Evolutionary conservation across 2,888 invertebrate species (phyloP), one percentile per base, ranked within the genome.

Genomic region (Rhamphomyia laevipes): DNA sequence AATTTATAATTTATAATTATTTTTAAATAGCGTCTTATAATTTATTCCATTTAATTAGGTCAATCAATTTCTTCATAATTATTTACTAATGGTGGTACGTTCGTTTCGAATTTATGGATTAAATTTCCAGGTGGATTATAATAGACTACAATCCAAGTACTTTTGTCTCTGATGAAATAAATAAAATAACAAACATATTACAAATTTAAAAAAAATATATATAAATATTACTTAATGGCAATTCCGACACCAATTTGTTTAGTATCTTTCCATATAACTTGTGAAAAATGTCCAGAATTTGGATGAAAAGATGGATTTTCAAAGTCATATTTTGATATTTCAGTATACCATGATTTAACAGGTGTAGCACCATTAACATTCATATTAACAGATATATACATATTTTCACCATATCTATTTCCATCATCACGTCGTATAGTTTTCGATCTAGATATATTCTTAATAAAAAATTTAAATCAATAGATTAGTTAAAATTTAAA

Each of bases 41-140:
- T n/a, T n/a, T n/a, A n/a, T n/a, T n/a, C n/a, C n/a, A n/a, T n/a
- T n/a, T n/a, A n/a, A n/a, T n/a, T n/a, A n/a, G n/a, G n/a, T n/a
- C n/a, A n/a, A n/a, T n/a, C n/a, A n/a, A n/a, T n/a, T n/a, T n/a
- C n/a, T n/a, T n/a, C n/a, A n/a, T n/a, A n/a, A n/a, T n/a, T n/a
- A n/a, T n/a, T n/a, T 27, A 9, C 23, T 27, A 18, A 13, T 40
- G 56, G 80, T 11, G 78, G 80, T 12, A 89, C 88, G 65, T 88
- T 87, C 21, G 76, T 77, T 15, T 77, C 73, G 61, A 84, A 90
- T 60, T 81, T 79, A 2, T 85, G 86, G 40, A 82, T 74, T 55
- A 85, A 81, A 68, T 95, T 95, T 3, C 94, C 95, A 0, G 93
- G 84, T 0, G 95, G 94, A 59, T 78, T 79, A 66, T 95, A 95